These are phyloP conservation scores for Drosophila truncata DNA, from an alignment of 1,140 invertebrate species.

Conservation along the genomic window DNA sequence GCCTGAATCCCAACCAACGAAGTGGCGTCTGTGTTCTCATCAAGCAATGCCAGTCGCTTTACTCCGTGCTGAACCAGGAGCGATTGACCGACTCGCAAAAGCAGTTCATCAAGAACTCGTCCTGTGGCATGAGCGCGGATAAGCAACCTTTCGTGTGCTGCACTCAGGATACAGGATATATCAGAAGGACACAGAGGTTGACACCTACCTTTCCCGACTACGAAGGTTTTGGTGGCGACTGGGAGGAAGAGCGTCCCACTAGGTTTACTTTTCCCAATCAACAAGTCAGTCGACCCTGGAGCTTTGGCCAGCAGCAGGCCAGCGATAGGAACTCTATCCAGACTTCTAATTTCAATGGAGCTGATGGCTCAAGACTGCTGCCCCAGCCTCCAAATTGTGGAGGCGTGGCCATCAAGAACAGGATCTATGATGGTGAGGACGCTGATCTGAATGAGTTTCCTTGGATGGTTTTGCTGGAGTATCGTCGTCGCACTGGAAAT, in stretches of 20 bases:
- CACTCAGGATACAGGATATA: conserved; percentile 72
- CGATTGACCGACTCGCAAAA: conserved; percentile 42
- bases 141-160: conserved; percentile 72
- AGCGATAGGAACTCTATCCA: conserved; percentile 5
- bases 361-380: conserved; percentile 56
- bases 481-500: conserved; percentile 75
- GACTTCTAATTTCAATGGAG: background rate
- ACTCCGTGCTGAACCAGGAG: conserved; percentile 60
- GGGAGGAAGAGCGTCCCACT: conserved; percentile 17
- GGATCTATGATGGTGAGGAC: conserved; percentile 81
- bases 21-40: conserved; percentile 69
- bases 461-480: conserved; percentile 89
- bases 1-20: conserved; percentile 69
- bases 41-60: conserved; percentile 68
- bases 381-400: conserved; percentile 74
- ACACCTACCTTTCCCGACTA: conserved; percentile 35
- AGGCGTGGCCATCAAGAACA: conserved; percentile 71
- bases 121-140: conserved; percentile 59
- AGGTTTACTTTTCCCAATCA: conserved; percentile 42
- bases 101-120: conserved; percentile 63
- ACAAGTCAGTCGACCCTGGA: conserved; percentile 43
- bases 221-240: conserved; percentile 42
- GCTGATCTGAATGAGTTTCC: conserved; percentile 87
- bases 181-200: conserved; percentile 24
- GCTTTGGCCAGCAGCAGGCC: conserved; percentile 40